These are phyloP conservation scores for Agrochola lota DNA, from an alignment of 2,888 invertebrate species.

Conservation along the genomic window DNA sequence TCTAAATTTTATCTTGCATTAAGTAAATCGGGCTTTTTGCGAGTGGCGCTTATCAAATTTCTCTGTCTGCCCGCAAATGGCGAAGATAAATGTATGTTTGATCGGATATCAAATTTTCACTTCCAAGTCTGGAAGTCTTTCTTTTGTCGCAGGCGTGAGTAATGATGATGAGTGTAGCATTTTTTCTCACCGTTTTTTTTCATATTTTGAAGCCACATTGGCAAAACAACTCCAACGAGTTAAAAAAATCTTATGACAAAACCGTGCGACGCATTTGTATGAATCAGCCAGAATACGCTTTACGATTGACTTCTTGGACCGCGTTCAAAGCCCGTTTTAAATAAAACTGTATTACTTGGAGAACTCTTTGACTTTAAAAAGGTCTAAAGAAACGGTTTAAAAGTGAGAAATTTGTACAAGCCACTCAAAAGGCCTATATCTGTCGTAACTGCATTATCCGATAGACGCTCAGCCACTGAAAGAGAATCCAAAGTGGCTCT, in stretches of 20 bases:
- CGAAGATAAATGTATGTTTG: conserved; percentile 70
- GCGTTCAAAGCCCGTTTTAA: conserved; percentile 30
- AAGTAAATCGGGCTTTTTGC: conserved; percentile 75
- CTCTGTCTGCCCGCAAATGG: conserved; percentile 62
- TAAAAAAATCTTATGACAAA: conserved; percentile 8
- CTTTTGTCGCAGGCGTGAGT: conserved; percentile 55
- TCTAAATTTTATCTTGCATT: conserved; percentile 80
- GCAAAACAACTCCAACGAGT: conserved; percentile 10
- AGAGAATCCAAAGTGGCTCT: conserved; percentile 79
- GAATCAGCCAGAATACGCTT: conserved; percentile 18
- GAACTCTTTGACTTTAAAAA: conserved; percentile 29
- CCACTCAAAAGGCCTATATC: conserved; percentile 57
- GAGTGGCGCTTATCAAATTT: conserved; percentile 78
- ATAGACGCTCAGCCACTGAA: conserved; percentile 67
- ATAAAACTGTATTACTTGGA: conserved; percentile 36
- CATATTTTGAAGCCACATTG: conserved; percentile 19
- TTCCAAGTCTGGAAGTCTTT: conserved; percentile 58
- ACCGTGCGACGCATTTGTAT: conserved; percentile 11
- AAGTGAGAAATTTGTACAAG: conserved; percentile 53
- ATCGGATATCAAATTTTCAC: conserved; percentile 70
- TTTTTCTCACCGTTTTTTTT: conserved; percentile 43
- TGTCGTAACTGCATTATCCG: conserved; percentile 66
- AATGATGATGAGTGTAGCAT: conserved; percentile 61
- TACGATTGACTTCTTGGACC: conserved; percentile 25
- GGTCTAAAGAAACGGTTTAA: conserved; percentile 35